phyloP scores from a whole-genome alignment of 2,888 invertebrate genomes.

The Melanargia galathea region DNA sequence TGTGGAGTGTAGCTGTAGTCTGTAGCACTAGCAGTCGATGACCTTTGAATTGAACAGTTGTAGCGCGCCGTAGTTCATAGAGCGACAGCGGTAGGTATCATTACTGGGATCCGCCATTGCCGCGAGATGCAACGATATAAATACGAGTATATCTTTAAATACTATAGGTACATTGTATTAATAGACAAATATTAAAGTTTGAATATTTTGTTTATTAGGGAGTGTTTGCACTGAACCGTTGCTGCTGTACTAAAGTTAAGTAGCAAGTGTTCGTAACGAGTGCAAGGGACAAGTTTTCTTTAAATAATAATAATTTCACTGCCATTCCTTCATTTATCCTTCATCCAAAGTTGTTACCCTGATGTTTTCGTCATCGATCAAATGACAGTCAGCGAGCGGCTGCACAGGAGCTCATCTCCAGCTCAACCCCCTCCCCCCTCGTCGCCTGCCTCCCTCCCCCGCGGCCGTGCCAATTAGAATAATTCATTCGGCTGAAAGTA shows the following conservation, averaged over 20 bases:
- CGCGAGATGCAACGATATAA: not conserved
- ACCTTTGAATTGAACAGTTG: not conserved
- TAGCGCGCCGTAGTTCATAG: not conserved
- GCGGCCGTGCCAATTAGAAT: constrained; percentile 45
- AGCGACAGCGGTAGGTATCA: not conserved
- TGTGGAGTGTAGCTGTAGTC: too few species aligned
- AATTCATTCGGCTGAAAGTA: constrained; percentile 49
- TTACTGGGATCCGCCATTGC: not conserved
- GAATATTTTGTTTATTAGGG: too few species aligned
- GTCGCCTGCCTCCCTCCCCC: constrained; percentile 13
- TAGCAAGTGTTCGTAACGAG: too few species aligned
- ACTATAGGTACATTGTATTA: too few species aligned
- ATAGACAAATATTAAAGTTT: too few species aligned
- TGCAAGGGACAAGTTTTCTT: too few species aligned
- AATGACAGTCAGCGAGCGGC: not conserved
- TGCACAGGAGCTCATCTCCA: constrained; percentile 37
- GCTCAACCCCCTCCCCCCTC: constrained; percentile 15
- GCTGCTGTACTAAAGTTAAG: too few species aligned
- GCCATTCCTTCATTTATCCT: too few species aligned
- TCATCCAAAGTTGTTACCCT: not conserved
- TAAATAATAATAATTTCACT: too few species aligned
- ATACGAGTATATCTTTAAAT: too few species aligned
- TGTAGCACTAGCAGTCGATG: not conserved
- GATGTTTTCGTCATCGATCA: not conserved
- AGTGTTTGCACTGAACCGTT: too few species aligned